Conservation (phyloP, 2,113 vertebrate species). For the Acrocephalus kingi region DNA sequence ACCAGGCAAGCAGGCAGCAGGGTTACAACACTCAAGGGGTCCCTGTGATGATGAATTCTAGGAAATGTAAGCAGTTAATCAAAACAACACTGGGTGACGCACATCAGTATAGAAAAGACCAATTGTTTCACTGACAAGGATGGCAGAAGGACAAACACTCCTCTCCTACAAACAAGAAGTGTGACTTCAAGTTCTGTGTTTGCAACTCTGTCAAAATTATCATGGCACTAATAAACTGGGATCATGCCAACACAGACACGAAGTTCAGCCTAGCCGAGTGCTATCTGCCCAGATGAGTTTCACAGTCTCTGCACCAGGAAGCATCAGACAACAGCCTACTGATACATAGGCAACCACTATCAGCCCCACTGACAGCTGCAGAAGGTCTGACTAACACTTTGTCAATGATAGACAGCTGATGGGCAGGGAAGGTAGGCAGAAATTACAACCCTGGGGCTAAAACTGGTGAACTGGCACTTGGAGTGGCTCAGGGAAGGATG, state of each 20-base stretch:
- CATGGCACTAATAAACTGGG: not conserved
- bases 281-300: not conserved
- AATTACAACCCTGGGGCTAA: not conserved
- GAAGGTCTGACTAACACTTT: not conserved
- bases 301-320: not conserved
- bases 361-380: not conserved
- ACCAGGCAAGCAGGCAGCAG: not conserved
- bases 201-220: not conserved
- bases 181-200: not conserved
- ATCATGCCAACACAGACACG: not conserved
- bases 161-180: not conserved
- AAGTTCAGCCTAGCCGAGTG: not conserved
- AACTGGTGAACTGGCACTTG: not conserved
- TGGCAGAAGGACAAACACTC: not conserved
- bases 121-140: not conserved
- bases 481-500: not conserved
- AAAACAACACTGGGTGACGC: not conserved
- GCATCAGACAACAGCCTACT: not conserved
- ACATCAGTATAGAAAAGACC: fast-evolving
- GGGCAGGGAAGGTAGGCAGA: not conserved
- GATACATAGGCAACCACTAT: not conserved
- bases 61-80: not conserved
- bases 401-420: not conserved
- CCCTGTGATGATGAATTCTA: not conserved
- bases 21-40: not conserved